Percentiles rank a stretch among this genome's conserved stretches.
Evolutionary conservation across 2,113 vertebrate genomes (phyloP).

Genomic region (Odocoileus virginianus): DNA sequence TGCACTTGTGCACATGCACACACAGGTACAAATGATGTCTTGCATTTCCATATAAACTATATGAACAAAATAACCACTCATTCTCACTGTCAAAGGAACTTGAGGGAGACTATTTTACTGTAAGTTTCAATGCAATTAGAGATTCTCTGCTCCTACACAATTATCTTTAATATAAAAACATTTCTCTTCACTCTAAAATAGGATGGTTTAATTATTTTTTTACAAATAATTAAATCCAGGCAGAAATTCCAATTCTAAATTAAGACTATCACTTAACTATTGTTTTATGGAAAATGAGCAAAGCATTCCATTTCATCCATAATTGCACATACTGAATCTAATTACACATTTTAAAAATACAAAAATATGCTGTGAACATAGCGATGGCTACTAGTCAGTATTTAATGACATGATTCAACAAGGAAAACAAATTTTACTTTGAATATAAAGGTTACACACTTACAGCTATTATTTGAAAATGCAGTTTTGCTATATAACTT

Average conservation of each 20-base stretch:
- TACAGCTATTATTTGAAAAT: neutral
- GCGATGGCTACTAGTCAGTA: neutral
- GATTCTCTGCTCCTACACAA: neutral
- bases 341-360: neutral
- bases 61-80: neutral
- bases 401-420: neutral
- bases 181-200: neutral
- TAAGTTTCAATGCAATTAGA: neutral
- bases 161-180: neutral
- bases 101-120: neutral
- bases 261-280: conserved; percentile 37
- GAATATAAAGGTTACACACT: neutral
- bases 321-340: neutral
- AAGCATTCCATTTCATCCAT: neutral
- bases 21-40: neutral
- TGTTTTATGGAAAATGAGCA: conserved; percentile 17
- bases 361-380: neutral
- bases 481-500: neutral
- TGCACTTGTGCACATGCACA: neutral
- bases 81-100: neutral
- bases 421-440: conserved; percentile 7
- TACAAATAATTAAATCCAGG: conserved; percentile 37
- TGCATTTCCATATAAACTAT: neutral
- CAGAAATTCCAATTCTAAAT: conserved; percentile 49
- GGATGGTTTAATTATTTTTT: neutral